Conservation (phyloP, 2,797 vertebrate genomes). For the Cuniculus paca region DNA sequence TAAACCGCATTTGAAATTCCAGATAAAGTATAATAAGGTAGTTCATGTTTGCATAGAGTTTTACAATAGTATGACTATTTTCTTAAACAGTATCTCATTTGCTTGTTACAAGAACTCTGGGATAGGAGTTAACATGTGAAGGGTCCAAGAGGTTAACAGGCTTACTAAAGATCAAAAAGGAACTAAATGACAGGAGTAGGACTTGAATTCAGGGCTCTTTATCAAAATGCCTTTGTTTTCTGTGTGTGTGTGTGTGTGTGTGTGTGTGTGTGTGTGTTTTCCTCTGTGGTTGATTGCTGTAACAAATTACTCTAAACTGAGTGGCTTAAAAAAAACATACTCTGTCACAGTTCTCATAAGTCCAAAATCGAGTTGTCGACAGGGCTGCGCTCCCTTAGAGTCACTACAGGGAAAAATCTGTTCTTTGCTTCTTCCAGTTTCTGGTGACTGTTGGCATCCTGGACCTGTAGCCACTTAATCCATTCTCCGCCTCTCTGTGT, state of each 20-base stretch:
- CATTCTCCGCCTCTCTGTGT: background rate
- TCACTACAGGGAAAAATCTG: background rate
- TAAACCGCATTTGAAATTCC: conserved; percentile 41
- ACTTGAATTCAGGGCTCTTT: background rate
- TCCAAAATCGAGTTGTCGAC: background rate
- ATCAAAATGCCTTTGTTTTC: background rate
- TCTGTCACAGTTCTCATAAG: background rate
- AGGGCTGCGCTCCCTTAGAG: background rate
- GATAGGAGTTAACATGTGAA: background rate
- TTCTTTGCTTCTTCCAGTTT: background rate
- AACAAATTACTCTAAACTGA: background rate
- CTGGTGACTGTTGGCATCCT: background rate
- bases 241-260: no score
- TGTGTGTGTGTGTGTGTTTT: no score
- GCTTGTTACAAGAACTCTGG: background rate
- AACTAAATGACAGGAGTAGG: background rate
- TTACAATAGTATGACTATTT: background rate
- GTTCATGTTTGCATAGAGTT: conserved; percentile 3
- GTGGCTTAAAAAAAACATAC: background rate
- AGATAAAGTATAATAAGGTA: background rate
- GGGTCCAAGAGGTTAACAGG: background rate
- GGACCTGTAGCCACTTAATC: background rate
- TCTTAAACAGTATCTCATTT: background rate
- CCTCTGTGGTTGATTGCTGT: background rate
- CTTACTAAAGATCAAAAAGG: background rate